phyloP scores from a whole-genome alignment of 1,140 invertebrate genomes.

The Drosophila sucinea region DNA sequence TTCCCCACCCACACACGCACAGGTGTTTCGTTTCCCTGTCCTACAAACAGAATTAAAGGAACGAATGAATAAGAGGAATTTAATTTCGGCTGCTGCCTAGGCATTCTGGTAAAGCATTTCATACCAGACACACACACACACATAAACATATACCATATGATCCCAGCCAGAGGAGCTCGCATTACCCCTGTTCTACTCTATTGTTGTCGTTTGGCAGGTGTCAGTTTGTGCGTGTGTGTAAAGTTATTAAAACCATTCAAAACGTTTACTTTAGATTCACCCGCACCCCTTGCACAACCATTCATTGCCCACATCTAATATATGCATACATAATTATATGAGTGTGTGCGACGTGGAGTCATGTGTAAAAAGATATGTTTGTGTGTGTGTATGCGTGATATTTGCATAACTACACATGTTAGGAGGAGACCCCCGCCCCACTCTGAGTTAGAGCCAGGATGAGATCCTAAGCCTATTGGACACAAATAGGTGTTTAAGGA shows the following conservation, averaged over 20 bases:
- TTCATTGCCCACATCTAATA: neutral
- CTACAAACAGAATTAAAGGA: neutral
- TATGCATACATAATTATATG: slow-evolving; percentile 12
- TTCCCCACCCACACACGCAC: neutral
- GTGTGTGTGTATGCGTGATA: slow-evolving; percentile 42
- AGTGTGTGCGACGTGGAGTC: slow-evolving; percentile 18
- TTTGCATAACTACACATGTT: slow-evolving; percentile 66
- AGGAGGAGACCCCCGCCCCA: neutral
- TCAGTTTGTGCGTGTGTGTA: slow-evolving; percentile 46
- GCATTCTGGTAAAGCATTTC: neutral
- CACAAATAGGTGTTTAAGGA: slow-evolving; percentile 57
- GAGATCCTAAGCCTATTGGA: slow-evolving; percentile 23
- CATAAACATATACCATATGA: slow-evolving; percentile 1
- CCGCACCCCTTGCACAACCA: neutral
- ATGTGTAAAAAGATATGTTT: slow-evolving; percentile 9
- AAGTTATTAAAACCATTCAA: slow-evolving; percentile 80
- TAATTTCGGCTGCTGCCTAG: slow-evolving; percentile 40
- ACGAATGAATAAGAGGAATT: slow-evolving; percentile 11
- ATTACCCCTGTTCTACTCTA: slow-evolving; percentile 31
- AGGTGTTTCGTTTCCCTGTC: neutral
- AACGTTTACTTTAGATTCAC: slow-evolving; percentile 52
- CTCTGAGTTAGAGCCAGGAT: neutral
- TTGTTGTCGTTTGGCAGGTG: slow-evolving; percentile 24
- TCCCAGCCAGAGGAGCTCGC: slow-evolving; percentile 35
- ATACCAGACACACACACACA: neutral